These are phyloP conservation scores for Polyergus mexicanus DNA, from an alignment of 1,140 invertebrate genomes.

Conservation along the genomic window DNA sequence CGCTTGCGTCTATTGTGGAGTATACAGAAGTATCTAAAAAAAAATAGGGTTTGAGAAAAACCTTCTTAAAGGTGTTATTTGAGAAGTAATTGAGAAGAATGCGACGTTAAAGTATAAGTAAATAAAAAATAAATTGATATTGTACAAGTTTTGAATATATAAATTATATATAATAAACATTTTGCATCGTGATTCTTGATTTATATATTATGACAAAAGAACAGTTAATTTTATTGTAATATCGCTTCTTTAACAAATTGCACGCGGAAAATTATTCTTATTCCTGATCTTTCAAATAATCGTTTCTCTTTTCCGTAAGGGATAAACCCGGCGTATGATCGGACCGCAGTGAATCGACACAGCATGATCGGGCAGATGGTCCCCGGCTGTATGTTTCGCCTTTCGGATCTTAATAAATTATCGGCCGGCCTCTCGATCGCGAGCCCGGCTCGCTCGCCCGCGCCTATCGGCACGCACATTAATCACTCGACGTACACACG, in stretches of 20 bases:
- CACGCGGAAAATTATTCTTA: not conserved
- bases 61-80: conserved; percentile 11
- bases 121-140: conserved; percentile 27
- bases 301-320: not conserved
- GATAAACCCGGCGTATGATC: conserved; percentile 32
- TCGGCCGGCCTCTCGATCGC: conserved; percentile 68
- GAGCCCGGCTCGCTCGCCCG: conserved; percentile 38
- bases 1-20: not conserved
- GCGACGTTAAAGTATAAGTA: not conserved
- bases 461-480: conserved; percentile 80
- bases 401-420: conserved; percentile 84
- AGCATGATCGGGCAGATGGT: conserved; percentile 60
- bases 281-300: not conserved
- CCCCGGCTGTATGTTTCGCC: conserved; percentile 69
- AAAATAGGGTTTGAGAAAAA: not conserved
- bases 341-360: conserved; percentile 57
- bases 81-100: conserved; percentile 35
- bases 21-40: conserved; percentile 5
- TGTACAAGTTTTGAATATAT: not conserved
- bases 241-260: not conserved
- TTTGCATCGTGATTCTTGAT: not conserved
- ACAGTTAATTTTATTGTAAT: not conserved
- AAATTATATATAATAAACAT: not conserved
- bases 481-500: conserved; percentile 76
- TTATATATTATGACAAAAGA: not conserved